Percentiles rank a stretch among this genome's conserved stretches.
phyloP scores from a whole-genome alignment of 2,113 vertebrate species.

The Zosterops japonicus region DNA sequence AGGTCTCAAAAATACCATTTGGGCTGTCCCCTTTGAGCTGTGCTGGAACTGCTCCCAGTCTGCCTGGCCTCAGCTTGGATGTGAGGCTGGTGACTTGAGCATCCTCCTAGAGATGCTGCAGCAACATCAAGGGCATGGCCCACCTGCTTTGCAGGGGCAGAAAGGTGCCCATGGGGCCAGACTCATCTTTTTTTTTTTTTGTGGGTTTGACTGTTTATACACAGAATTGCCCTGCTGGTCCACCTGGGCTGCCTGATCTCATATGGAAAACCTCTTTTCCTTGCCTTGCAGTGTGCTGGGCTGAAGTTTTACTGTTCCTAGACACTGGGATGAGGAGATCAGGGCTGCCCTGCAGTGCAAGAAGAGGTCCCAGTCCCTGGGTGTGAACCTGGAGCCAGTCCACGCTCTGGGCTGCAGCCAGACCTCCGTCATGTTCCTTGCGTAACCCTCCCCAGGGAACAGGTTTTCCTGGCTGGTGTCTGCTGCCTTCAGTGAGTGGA shows the following conservation, averaged over 20 bases:
- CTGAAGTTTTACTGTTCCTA: neutral
- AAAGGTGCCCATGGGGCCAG: neutral
- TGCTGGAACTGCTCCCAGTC: neutral
- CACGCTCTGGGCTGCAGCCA: neutral
- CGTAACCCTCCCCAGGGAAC: slow-evolving; percentile 6
- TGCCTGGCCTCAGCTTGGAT: neutral
- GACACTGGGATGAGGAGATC: neutral
- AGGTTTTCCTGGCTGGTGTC: slow-evolving; percentile 14
- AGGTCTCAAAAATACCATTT: too few relatives aligned
- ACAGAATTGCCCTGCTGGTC: neutral
- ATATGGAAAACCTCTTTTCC: neutral
- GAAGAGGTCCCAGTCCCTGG: neutral
- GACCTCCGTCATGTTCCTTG: neutral
- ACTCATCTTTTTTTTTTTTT: neutral
- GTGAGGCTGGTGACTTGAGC: neutral
- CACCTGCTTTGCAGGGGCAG: neutral
- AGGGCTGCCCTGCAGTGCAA: neutral
- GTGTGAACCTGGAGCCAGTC: neutral
- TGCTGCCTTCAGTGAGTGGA: neutral
- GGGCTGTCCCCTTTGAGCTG: neutral
- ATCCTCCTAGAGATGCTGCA: neutral
- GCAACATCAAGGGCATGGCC: neutral
- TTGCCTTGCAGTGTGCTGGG: neutral
- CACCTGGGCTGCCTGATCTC: neutral
- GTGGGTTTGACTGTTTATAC: neutral